Evolutionary conservation across 2,113 vertebrate genomes (phyloP).

Genomic region (Indicator indicator): DNA sequence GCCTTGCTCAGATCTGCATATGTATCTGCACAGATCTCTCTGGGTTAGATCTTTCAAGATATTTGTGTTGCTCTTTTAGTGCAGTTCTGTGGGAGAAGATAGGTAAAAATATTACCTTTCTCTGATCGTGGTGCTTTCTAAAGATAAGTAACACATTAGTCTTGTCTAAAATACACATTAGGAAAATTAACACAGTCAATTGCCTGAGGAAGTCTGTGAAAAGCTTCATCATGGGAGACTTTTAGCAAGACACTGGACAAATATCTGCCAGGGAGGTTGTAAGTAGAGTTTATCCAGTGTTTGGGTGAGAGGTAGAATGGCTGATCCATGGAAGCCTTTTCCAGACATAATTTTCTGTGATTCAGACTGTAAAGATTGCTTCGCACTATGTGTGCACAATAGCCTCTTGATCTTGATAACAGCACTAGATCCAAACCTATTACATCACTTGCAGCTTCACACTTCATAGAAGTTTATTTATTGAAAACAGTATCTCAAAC

Average conservation of each 20-base stretch:
- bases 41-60: neutral
- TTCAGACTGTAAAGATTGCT: constrained; percentile 38
- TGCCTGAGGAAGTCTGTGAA: neutral
- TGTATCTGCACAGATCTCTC: neutral
- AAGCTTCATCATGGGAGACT: neutral
- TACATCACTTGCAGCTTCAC: neutral
- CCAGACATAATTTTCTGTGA: constrained; percentile 33
- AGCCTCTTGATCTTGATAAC: constrained; percentile 2
- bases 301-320: neutral
- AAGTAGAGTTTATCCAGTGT: constrained; percentile 1
- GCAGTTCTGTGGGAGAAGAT: neutral
- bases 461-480: constrained; percentile 10
- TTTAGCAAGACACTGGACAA: neutral
- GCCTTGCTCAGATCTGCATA: neutral
- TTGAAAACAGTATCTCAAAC: neutral
- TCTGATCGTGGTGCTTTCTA: neutral
- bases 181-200: constrained; percentile 9
- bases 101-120: neutral
- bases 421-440: neutral
- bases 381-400: neutral
- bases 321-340: constrained; percentile 3
- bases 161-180: neutral
- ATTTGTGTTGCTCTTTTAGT: neutral
- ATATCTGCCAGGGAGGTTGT: neutral
- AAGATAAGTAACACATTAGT: neutral